Percentiles rank a stretch among this genome's conserved stretches.
phyloP scores from a whole-genome alignment of 1,140 invertebrate genomes.

The Scaptomyza pallida region DNA sequence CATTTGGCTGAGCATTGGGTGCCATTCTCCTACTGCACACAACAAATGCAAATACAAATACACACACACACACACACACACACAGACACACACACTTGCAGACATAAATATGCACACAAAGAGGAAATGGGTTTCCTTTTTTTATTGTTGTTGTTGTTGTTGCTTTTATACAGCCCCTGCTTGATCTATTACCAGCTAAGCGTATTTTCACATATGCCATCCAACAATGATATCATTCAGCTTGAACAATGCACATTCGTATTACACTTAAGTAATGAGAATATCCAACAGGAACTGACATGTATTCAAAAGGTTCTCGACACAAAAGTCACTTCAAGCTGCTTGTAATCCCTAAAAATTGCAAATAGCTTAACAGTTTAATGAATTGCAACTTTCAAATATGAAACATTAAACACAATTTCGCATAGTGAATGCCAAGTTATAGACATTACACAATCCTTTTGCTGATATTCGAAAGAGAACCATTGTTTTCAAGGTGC shows the following conservation, averaged over 20 bases:
- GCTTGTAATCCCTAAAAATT: neutral
- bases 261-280: conserved; percentile 15
- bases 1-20: conserved; percentile 35
- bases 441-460: too few relatives aligned
- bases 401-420: too few relatives aligned
- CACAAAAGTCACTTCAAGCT: neutral
- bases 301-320: neutral
- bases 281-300: conserved; percentile 6
- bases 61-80: neutral
- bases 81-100: conserved; percentile 1
- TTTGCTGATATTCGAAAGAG: too few relatives aligned
- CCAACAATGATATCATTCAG: conserved; percentile 19
- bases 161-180: conserved; percentile 3
- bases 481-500: too few relatives aligned
- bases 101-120: conserved; percentile 2
- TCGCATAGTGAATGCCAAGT: too few relatives aligned
- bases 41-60: conserved; percentile 27
- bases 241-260: conserved; percentile 2
- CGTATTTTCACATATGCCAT: conserved; percentile 28
- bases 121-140: neutral
- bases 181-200: conserved; percentile 7
- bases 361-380: neutral
- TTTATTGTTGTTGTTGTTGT: too few relatives aligned
- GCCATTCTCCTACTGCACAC: conserved; percentile 34
- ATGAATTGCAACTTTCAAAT: too few relatives aligned